These are phyloP conservation scores for Drosophila ezoana DNA, from an alignment of 2,888 invertebrate species.

Conservation along the genomic window DNA sequence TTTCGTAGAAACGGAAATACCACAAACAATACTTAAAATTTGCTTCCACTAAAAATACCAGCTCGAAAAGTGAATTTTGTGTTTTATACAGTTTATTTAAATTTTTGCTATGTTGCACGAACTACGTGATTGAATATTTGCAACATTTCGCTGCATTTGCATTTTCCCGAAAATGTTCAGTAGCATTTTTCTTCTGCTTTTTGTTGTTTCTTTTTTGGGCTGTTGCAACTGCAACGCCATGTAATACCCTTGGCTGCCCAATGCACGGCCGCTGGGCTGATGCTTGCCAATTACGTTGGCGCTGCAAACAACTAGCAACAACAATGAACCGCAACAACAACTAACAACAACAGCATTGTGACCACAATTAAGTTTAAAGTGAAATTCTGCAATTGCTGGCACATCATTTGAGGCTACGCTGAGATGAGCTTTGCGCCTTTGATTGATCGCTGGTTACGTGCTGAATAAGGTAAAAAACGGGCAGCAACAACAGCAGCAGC, in stretches of 20 bases:
- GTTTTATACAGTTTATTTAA: conserved; percentile 79
- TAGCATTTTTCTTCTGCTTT: conserved; percentile 42
- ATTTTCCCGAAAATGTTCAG: conserved; percentile 51
- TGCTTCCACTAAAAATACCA: conserved; percentile 28
- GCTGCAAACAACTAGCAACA: conserved; percentile 33
- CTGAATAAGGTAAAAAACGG: conserved; percentile 50
- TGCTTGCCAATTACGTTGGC: conserved; percentile 69
- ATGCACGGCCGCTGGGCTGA: conserved; percentile 54
- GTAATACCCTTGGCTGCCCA: conserved; percentile 72
- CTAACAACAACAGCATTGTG: conserved; percentile 38
- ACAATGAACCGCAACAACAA: conserved; percentile 9
- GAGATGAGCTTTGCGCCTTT: conserved; percentile 64
- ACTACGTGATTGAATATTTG: conserved; percentile 79
- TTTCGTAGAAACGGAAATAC: conserved; percentile 53
- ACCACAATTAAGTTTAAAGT: conserved; percentile 73
- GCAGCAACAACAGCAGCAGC: conserved; percentile 13
- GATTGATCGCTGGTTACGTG: conserved; percentile 79
- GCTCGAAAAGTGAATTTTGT: conserved; percentile 44
- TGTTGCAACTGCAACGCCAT: conserved; percentile 52
- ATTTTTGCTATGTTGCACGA: conserved; percentile 72
- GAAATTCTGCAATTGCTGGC: conserved; percentile 76
- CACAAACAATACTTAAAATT: conserved; percentile 36
- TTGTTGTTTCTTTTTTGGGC: conserved; percentile 13
- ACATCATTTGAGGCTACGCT: conserved; percentile 63
- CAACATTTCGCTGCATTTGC: conserved; percentile 69